These are phyloP conservation scores for Acrocyrtus sp. DNA, from an alignment of 2,888 invertebrate genomes.

Conservation along the genomic window DNA sequence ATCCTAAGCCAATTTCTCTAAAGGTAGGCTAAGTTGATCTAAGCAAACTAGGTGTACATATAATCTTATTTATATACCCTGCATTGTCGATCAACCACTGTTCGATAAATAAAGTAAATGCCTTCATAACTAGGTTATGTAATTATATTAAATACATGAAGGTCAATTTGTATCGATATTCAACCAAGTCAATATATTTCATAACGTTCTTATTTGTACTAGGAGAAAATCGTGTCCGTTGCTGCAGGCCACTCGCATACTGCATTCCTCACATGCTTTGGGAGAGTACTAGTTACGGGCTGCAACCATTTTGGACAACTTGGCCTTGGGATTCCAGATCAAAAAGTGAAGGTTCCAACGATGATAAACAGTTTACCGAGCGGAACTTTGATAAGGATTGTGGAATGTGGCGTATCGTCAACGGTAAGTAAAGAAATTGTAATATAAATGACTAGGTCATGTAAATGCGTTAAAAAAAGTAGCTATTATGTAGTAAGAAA, in stretches of 20 bases:
- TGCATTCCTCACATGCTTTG: conserved; percentile 80
- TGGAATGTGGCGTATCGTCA: conserved; percentile 59
- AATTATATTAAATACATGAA: too few relatives aligned
- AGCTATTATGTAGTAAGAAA: too few relatives aligned
- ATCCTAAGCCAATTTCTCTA: conserved; percentile 69
- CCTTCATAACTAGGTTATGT: too few relatives aligned
- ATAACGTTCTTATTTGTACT: not conserved
- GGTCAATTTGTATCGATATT: too few relatives aligned
- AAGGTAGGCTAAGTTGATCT: too few relatives aligned
- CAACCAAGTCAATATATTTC: not conserved
- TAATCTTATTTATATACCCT: too few relatives aligned
- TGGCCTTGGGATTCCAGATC: conserved; percentile 75
- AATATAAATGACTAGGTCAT: too few relatives aligned
- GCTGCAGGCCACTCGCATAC: conserved; percentile 93
- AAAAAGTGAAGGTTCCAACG: conserved; percentile 64
- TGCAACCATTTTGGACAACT: conserved; percentile 91
- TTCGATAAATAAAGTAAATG: too few relatives aligned
- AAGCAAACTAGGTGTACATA: not conserved
- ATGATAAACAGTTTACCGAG: conserved; percentile 47
- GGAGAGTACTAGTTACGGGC: conserved; percentile 84
- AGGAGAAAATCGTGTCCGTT: conserved; percentile 75
- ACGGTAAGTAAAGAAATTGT: conserved; percentile 55
- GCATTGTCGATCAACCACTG: too few relatives aligned
- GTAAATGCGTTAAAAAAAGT: not conserved
- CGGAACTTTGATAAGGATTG: conserved; percentile 53